These are phyloP conservation scores for Meghimatium bilineatum DNA, from an alignment of 2,888 invertebrate species.

Conservation along the genomic window DNA sequence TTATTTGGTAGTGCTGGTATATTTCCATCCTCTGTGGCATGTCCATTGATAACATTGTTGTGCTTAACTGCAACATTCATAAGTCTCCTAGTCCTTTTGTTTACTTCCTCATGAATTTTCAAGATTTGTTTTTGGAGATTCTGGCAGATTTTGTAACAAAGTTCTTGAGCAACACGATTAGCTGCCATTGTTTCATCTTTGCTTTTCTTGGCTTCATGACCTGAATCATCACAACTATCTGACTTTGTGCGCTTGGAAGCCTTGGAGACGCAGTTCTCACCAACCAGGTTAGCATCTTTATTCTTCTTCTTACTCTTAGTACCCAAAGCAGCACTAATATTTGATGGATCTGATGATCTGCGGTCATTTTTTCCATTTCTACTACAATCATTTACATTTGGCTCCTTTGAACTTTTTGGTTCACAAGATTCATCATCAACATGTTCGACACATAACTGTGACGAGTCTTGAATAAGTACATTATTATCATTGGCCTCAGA, in stretches of 20 bases:
- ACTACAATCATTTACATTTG: constrained; percentile 25
- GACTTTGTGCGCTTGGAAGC: constrained; percentile 45
- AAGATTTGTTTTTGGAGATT: constrained; percentile 53
- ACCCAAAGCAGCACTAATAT: constrained; percentile 6
- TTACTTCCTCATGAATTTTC: constrained; percentile 55
- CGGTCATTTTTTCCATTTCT: background rate
- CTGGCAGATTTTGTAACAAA: constrained; percentile 56
- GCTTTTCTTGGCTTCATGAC: constrained; percentile 43
- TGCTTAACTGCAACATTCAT: constrained; percentile 1
- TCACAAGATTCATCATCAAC: background rate
- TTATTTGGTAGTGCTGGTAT: background rate
- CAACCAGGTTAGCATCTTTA: constrained; percentile 37
- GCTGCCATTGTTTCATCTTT: constrained; percentile 37
- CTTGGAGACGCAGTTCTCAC: constrained; percentile 48
- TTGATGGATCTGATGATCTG: constrained; percentile 34
- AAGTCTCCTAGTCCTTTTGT: constrained; percentile 46
- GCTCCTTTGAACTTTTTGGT: constrained; percentile 31
- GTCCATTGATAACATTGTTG: background rate
- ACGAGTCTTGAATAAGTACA: background rate
- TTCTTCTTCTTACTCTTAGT: constrained; percentile 29
- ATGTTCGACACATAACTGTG: background rate
- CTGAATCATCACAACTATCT: constrained; percentile 39
- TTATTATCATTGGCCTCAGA: background rate
- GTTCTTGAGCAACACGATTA: constrained; percentile 48
- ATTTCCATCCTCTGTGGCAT: background rate